Evolutionary conservation across 2,888 invertebrate genomes (phyloP).

Genomic region (Oscheius sp.): DNA sequence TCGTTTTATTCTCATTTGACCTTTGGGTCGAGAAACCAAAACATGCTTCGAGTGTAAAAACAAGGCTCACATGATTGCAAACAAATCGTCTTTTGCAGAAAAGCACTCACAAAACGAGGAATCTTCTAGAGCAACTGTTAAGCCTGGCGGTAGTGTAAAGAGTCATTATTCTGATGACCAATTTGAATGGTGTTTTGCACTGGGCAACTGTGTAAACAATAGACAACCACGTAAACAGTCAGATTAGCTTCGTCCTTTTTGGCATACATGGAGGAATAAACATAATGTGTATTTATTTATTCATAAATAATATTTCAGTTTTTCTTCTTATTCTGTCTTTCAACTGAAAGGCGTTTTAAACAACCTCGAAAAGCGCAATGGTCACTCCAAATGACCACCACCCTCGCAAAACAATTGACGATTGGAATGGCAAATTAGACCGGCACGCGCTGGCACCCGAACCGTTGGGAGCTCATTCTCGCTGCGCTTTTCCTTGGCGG

Average conservation of each 20-base stretch:
- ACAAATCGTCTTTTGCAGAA: too few species aligned
- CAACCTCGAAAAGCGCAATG: constrained; percentile 2
- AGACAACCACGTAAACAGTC: constrained; percentile 17
- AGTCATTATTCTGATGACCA: constrained; percentile 17
- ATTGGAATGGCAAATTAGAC: constrained; percentile 29
- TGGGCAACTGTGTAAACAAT: constrained; percentile 30
- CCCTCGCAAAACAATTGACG: constrained; percentile 24
- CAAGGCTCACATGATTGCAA: too few species aligned
- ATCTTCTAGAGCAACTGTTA: too few species aligned
- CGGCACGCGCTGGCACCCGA: constrained; percentile 27
- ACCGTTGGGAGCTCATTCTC: constrained; percentile 9
- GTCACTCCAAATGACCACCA: constrained; percentile 20
- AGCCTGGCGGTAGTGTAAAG: not conserved
- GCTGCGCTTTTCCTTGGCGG: constrained; percentile 12
- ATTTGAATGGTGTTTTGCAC: constrained; percentile 23
- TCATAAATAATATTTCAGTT: not conserved
- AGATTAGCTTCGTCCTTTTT: constrained; percentile 26
- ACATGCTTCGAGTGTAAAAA: too few species aligned
- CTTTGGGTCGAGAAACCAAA: too few species aligned
- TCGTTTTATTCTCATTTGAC: too few species aligned
- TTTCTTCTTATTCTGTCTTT: too few species aligned
- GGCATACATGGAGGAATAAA: too few species aligned
- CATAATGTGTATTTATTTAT: not conserved
- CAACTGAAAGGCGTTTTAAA: too few species aligned
- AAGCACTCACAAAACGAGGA: too few species aligned